phyloP scores from a whole-genome alignment of 2,797 vertebrate species.

The Lacerta agilis region DNA sequence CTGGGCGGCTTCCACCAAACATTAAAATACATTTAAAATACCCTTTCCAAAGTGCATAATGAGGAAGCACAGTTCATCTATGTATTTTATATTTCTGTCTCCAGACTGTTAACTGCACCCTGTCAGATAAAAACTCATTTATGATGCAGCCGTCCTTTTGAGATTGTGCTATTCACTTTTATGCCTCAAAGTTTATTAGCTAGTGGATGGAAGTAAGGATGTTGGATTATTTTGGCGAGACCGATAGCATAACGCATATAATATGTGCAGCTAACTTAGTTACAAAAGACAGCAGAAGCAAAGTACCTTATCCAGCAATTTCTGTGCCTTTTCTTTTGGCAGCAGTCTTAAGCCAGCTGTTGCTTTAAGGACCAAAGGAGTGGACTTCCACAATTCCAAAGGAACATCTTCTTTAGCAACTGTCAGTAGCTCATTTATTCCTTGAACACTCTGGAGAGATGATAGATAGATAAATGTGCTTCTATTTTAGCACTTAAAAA shows the following conservation, averaged over 20 bases:
- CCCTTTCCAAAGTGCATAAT: too few relatives aligned
- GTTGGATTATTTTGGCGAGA: background rate
- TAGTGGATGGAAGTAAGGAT: background rate
- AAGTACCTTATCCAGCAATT: conserved; percentile 86
- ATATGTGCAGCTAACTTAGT: background rate
- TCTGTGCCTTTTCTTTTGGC: conserved; percentile 88
- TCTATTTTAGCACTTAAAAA: background rate
- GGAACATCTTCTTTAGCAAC: conserved; percentile 86
- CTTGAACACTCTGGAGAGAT: conserved; percentile 81
- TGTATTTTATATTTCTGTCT: background rate
- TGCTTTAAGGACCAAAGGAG: conserved; percentile 91
- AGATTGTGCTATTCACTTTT: background rate
- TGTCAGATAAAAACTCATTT: background rate
- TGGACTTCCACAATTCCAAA: conserved; percentile 80
- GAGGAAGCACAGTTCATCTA: too few relatives aligned
- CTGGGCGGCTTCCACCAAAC: too few relatives aligned
- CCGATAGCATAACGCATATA: background rate
- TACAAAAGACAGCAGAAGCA: conserved; percentile 12
- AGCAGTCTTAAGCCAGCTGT: conserved; percentile 92
- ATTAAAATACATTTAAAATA: too few relatives aligned
- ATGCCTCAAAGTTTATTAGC: background rate
- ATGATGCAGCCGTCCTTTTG: background rate
- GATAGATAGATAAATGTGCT: background rate
- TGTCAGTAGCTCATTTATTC: conserved; percentile 86
- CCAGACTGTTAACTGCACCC: background rate